phyloP scores from a whole-genome alignment of 1,140 invertebrate species.

The Papilio xuthus region DNA sequence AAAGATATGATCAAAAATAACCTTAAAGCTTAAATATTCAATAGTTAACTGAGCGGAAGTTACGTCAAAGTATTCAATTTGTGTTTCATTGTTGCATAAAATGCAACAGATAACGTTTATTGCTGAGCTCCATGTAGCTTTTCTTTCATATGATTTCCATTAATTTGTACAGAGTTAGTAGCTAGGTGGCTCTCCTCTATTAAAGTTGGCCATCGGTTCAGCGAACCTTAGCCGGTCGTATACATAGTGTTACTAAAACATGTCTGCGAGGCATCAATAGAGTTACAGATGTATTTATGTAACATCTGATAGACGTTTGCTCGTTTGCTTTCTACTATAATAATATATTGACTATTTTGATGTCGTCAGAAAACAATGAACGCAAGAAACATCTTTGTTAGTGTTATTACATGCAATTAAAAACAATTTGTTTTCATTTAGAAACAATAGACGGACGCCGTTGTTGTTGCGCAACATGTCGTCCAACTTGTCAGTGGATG shows the following conservation, averaged over 20 bases:
- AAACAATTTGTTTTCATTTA: conserved; percentile 18
- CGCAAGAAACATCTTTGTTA: background rate
- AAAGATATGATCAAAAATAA: background rate
- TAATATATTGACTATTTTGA: background rate
- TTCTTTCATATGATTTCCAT: background rate
- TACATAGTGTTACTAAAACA: background rate
- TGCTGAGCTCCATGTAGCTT: background rate
- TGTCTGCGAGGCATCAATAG: background rate
- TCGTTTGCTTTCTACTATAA: background rate
- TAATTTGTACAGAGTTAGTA: background rate
- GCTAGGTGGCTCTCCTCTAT: background rate
- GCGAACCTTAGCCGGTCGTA: background rate
- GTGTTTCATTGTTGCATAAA: background rate
- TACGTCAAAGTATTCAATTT: background rate
- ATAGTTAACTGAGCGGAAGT: background rate
- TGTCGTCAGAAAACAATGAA: background rate
- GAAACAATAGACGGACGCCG: background rate
- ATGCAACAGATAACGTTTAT: background rate
- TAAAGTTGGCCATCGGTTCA: too few relatives aligned
- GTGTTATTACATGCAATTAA: background rate
- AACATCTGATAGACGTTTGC: background rate
- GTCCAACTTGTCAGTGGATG: background rate
- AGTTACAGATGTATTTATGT: background rate
- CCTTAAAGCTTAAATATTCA: background rate
- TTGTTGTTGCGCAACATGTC: background rate